phyloP scores from a whole-genome alignment of 2,113 vertebrate species.

The Spermophilus dauricus region DNA sequence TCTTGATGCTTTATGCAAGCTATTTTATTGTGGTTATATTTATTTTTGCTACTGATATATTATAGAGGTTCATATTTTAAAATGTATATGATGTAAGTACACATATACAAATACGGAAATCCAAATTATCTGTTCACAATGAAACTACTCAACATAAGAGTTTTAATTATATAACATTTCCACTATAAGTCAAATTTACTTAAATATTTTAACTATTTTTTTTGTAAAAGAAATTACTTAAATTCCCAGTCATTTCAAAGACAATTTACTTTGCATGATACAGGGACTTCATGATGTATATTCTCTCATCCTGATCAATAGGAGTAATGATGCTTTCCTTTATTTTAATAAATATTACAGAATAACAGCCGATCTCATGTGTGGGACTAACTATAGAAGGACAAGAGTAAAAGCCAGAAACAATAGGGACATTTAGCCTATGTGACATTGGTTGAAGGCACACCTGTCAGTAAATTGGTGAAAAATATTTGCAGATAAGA shows the following conservation, averaged over 20 bases:
- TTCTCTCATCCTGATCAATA: background rate
- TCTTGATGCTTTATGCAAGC: background rate
- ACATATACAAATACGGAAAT: background rate
- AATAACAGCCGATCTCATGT: background rate
- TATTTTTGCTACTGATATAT: background rate
- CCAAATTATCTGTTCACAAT: background rate
- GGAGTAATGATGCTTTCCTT: background rate
- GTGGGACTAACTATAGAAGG: background rate
- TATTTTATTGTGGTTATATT: background rate
- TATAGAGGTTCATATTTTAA: background rate
- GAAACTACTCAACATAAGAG: background rate
- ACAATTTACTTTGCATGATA: background rate
- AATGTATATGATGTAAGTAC: background rate
- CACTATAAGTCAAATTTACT: background rate
- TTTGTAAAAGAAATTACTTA: background rate
- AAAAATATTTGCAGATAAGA: background rate
- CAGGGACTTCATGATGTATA: background rate
- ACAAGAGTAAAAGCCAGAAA: background rate
- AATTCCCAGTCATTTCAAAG: background rate
- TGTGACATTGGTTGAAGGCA: background rate
- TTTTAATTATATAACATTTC: background rate
- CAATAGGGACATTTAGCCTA: background rate
- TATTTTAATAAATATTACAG: conserved; percentile 3
- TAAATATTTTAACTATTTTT: background rate
- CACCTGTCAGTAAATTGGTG: background rate